Base-by-base conservation (phyloP, 2,113 vertebrate species). In the Empidonax traillii region DNA sequence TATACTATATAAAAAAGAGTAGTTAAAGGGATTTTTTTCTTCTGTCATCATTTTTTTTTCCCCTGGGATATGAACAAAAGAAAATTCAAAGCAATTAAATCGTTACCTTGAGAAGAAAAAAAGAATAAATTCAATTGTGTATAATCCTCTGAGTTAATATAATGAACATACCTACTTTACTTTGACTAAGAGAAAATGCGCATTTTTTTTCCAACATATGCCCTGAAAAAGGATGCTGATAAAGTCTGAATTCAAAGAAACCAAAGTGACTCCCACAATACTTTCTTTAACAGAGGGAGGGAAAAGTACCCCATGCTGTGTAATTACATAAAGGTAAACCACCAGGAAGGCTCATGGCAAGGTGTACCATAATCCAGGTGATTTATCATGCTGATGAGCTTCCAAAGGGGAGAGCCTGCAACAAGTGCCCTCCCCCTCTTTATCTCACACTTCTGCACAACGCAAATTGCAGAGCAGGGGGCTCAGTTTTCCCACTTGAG, bases 271-370 rank as follows among this genome's bases (percentile, higher is more conserved):
- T 63, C 31, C 71, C 37, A 31, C 18, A 47, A 30, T 37, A 74
- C 46, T 47, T 59, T 28, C 10, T 8, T 47, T 81, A 53, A 72
- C 52, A 35, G 3, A 12, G 9, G 12, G 4, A 3, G 7, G 8
- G 3, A 24, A 10, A 39, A 75, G n/a, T 4, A 62, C 9, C 9
- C 25, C 59, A 24, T 20, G 41, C 37, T 67, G n/a, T 74, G 23
- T 46, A 77, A 94, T 90, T 74, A 74, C 33, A 24, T 46, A 9
- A 63, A 92, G 39, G 44, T 62, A 96, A 86, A 95, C 39, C 94
- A 81, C 35, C 71, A 44, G 39, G 28, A 78, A 68, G 53, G 52
- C n/a, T 69, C 22, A 58, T 4, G 71, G 76, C 52, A 81, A 89
- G 59, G n/a, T 20, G 44, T 33, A 61, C 43, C 14, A 24, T 79